Base-by-base conservation (phyloP, 2,797 vertebrate genomes). In the Antrozous pallidus region DNA sequence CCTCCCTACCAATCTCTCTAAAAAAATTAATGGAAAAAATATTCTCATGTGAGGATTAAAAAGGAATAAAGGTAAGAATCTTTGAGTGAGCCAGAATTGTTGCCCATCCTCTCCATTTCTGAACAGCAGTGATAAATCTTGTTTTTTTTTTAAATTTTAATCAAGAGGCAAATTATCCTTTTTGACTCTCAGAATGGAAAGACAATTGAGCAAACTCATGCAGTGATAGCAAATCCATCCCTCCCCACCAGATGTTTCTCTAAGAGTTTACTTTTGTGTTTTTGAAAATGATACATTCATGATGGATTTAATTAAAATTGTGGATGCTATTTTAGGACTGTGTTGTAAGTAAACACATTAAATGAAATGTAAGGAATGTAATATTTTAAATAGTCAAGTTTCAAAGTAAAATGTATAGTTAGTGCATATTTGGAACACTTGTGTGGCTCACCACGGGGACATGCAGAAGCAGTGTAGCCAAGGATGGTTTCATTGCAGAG, bases 381-480 rank as follows among this genome's bases (percentile, higher is more conserved):
- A 94, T 89, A 14, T 47, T 95, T 96, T 94, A 90, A 77, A 82
- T 79, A 93, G 85, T 42, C 8, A 40, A 87, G 42, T 9, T 40
- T 67, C 88, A 81, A 92, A 90, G 47, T 22, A 90, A 86, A 90
- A 58, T 0, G 11, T 65, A 31, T 6, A 65, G 31, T 20, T 49
- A 78, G 26, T 36, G 63, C 9, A 81, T 77, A 93, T 56, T 63
- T 92, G 22, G 36, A 88, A 71, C 16, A 58, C 33, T 80, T 5
- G 0, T 38, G 6, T 80, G 20, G 47, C 38, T 94, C 88, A 63
- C 26, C 11, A 58, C 6, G 33, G 33, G 18, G 33, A 5, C 81
- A 61, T 4, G 18, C 28, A 69, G 26, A 83, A 91, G 65, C 28
- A 74, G 80, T 24, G 28, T 20, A 63, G 28, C 11, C 77, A 79